Evolutionary conservation across 1,140 invertebrate genomes (phyloP), one percentile per base, ranked within the genome.

Genomic region (Tribolium castaneum): DNA sequence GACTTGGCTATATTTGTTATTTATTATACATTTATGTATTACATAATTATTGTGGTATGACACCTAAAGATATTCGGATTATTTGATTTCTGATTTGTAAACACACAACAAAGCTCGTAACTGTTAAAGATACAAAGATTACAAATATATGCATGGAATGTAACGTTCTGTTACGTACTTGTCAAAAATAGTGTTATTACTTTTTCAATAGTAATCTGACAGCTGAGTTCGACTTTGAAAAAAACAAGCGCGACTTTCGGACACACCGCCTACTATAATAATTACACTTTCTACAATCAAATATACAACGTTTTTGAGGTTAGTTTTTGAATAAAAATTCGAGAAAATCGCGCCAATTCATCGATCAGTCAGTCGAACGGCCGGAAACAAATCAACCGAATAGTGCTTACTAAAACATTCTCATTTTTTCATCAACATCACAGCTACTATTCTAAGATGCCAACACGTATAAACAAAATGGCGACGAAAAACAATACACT

Each of bases 41-140:
- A 83, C 83, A 83, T 84, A 84, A 83, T 84, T 84, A 83, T 84
- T 84, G 83, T 83, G 82, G 82, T 81, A 77, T 82, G 80, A 84
- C 82, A 83, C 81, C 82, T 82, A 82, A 82, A 84, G 82, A 84
- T 80, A 84, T 84, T 81, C 77, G 80, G 81, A 81, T 83, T 84
- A 84, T 84, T 84, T 84, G 83, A 84, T 84, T 84, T 77, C 79
- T 79, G 76, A 81, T 71, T 72, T 74, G 83, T 80, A 79, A 83
- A 85, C 84, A 85, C 84, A 85, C 82, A 84, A 85, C 83, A 85
- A 85, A 85, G 83, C 83, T 75, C 77, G 72, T 75, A 52, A 74
- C 50, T 74, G 45, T 75, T 56, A 35, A 52, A 73, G 54, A 59
- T 79, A 79, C 78, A 79, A 79, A 79, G 80, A 81, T 79, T 81